Conservation (phyloP, 2,888 invertebrate species). For the Villa cingulata region DNA sequence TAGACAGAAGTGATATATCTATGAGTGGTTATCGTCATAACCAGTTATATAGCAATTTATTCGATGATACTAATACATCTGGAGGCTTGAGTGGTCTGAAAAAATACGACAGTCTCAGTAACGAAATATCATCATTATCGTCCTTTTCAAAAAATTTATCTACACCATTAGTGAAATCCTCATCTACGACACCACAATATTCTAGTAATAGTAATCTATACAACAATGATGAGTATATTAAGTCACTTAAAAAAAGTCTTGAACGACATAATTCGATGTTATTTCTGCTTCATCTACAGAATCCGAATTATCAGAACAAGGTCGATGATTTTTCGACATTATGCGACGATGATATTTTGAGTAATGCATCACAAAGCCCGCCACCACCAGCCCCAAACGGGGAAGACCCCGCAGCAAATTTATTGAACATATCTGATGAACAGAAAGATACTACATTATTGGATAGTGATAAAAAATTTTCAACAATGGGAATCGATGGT, state of each 20-base stretch:
- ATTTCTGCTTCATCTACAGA: constrained; percentile 31
- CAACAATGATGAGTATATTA: constrained; percentile 33
- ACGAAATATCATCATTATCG: background rate
- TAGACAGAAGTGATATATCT: background rate
- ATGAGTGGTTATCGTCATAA: background rate
- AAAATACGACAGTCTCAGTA: background rate
- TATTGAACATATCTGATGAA: background rate
- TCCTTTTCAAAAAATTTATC: background rate
- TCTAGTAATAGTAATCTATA: constrained; percentile 25
- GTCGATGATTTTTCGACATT: constrained; percentile 17
- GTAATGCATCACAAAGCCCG: constrained; percentile 49
- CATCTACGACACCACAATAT: constrained; percentile 6
- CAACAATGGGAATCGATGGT: background rate
- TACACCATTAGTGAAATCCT: background rate
- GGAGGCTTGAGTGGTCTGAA: background rate
- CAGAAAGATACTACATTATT: constrained; percentile 1
- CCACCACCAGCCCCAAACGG: constrained; percentile 72
- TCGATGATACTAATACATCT: background rate
- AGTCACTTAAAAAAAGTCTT: constrained; percentile 29
- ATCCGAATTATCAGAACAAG: constrained; percentile 28
- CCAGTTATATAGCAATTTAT: background rate
- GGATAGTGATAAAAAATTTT: background rate
- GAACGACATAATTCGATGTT: constrained; percentile 35
- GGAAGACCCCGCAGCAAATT: constrained; percentile 23
- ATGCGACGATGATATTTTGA: constrained; percentile 20